phyloP scores from a whole-genome alignment of 2,888 invertebrate genomes.

The Parnassius mnemosyne region DNA sequence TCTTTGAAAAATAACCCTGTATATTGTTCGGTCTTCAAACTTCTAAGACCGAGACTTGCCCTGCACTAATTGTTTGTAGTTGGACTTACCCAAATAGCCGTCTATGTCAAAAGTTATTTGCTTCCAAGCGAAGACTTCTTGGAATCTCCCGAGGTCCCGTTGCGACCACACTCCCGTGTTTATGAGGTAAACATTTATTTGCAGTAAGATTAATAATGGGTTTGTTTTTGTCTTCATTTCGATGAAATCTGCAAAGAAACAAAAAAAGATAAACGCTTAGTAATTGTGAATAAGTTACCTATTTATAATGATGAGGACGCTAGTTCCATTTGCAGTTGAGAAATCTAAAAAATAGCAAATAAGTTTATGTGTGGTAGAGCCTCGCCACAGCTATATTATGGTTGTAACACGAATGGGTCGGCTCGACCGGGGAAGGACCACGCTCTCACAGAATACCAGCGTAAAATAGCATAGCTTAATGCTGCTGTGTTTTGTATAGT shows the following conservation, averaged over 20 bases:
- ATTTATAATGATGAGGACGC: neutral
- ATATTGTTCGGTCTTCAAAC: no score
- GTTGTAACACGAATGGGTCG: no score
- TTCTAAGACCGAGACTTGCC: no score
- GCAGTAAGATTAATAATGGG: neutral
- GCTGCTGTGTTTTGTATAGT: no score
- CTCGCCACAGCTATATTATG: no score
- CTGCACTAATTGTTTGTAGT: neutral
- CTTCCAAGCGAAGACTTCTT: conserved; percentile 74
- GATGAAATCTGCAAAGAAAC: neutral
- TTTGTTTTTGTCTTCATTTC: conserved; percentile 7
- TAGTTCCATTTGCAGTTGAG: no score
- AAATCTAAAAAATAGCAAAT: no score
- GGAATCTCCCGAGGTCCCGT: conserved; percentile 43
- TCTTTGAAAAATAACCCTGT: no score
- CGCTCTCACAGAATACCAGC: no score
- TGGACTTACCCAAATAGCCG: conserved; percentile 51
- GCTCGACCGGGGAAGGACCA: no score
- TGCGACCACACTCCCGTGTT: neutral
- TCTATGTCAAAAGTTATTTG: conserved; percentile 69
- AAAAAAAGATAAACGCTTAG: neutral
- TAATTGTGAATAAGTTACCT: neutral
- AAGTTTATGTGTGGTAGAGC: no score
- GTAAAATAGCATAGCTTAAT: no score
- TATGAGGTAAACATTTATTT: conserved; percentile 7